phyloP scores from a whole-genome alignment of 2,113 vertebrate species.

The Hippocampus zosterae region DNA sequence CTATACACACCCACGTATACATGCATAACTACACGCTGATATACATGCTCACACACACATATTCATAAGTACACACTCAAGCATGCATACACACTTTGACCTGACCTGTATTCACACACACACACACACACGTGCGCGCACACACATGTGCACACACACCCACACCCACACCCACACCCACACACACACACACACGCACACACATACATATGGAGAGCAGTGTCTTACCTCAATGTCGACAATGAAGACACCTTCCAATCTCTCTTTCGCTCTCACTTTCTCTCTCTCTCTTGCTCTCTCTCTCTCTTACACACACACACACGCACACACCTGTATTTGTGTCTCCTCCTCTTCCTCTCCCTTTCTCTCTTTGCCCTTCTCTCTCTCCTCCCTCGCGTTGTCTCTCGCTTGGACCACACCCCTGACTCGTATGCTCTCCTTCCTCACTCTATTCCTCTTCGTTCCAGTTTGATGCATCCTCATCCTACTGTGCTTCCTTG shows the following conservation, averaged over 20 bases:
- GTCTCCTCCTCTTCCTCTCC: slow-evolving; percentile 21
- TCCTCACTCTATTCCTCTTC: not conserved
- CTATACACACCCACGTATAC: not conserved
- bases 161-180: not conserved
- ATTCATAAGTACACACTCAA: not conserved
- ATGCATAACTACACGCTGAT: not conserved
- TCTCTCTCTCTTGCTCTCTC: no score
- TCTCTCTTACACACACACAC: slow-evolving; percentile 31
- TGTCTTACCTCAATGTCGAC: slow-evolving; percentile 57
- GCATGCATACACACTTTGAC: not conserved
- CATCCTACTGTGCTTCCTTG: not conserved
- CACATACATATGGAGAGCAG: not conserved
- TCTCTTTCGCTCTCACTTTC: no score
- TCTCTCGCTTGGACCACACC: slow-evolving; percentile 1
- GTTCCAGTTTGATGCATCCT: not conserved
- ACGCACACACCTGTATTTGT: slow-evolving; percentile 19
- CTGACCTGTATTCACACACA: slow-evolving; percentile 1
- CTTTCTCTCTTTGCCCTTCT: slow-evolving; percentile 19
- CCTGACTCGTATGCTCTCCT: not conserved
- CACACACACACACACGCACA: slow-evolving; percentile 10
- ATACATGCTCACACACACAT: not conserved
- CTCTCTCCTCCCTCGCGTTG: slow-evolving; percentile 21
- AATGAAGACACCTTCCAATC: slow-evolving; percentile 40
- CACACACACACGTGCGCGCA: not conserved
- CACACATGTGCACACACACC: not conserved